Percentiles rank a stretch among this genome's conserved stretches.
phyloP scores from a whole-genome alignment of 2,888 invertebrate species.

The Stegana nigrithorax region DNA sequence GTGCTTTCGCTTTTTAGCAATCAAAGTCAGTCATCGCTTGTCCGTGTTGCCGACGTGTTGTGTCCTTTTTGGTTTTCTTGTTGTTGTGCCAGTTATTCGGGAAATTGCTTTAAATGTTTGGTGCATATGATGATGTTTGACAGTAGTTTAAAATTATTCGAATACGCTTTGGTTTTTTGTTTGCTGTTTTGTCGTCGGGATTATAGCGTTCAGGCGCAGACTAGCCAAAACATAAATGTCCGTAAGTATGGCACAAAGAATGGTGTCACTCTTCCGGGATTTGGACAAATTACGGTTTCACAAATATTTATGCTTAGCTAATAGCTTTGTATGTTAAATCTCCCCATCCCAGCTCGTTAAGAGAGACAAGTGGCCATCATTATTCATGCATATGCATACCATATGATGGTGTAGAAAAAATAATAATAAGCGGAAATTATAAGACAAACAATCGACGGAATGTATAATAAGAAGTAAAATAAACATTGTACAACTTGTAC shows the following conservation, averaged over 20 bases:
- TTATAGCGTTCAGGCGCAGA: conserved; percentile 68
- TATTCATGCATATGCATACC: no score
- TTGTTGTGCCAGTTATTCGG: conserved; percentile 18
- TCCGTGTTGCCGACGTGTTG: not conserved
- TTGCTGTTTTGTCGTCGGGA: conserved; percentile 1
- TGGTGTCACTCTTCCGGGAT: no score
- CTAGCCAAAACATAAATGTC: conserved; percentile 79
- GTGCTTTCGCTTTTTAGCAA: conserved; percentile 11
- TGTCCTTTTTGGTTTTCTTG: not conserved
- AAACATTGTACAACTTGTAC: no score
- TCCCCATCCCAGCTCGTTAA: no score
- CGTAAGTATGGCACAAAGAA: conserved; percentile 76
- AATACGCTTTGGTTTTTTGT: conserved; percentile 36
- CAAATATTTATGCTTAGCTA: no score
- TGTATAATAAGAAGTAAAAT: not conserved
- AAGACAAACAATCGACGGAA: not conserved
- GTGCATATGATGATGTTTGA: conserved; percentile 27
- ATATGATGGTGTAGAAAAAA: no score
- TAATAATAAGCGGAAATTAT: not conserved
- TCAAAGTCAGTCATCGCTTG: conserved; percentile 39
- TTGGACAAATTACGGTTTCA: no score
- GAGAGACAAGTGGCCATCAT: no score
- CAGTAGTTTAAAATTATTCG: conserved; percentile 25
- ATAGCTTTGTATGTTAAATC: no score
- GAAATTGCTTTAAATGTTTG: not conserved